phyloP scores from a whole-genome alignment of 35 echinoderm and acorn worm species.

The Chiridota heheva region DNA sequence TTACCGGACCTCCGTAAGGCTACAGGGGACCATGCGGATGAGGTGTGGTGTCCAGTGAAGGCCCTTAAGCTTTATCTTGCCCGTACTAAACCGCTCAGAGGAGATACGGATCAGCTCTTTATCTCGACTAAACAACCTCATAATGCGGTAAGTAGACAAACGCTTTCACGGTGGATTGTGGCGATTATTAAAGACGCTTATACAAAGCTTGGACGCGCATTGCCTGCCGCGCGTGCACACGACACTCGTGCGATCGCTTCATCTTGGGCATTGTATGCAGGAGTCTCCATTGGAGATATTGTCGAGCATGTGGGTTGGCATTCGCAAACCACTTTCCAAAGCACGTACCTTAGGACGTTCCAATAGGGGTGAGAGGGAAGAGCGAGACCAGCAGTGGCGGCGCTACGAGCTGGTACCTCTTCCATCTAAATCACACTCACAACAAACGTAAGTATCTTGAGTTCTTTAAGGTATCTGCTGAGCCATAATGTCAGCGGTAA shows the following conservation, averaged over 20 bases:
- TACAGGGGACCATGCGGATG: not conserved
- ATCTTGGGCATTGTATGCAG: not conserved
- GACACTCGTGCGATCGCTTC: not conserved
- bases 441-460: no score
- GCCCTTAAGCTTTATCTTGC: not conserved
- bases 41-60: not conserved
- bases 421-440: no score
- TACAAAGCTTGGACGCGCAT: not conserved
- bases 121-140: not conserved
- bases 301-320: not conserved
- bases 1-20: not conserved
- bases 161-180: not conserved
- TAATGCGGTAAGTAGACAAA: not conserved
- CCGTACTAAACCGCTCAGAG: not conserved
- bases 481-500: no score
- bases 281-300: not conserved
- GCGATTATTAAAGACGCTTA: not conserved
- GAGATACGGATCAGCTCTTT: not conserved
- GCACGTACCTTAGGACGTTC: no score
- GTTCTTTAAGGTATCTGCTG: no score
- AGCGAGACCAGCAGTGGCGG: no score
- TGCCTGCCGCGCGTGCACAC: not conserved
- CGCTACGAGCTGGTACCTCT: no score
- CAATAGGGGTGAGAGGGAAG: no score
- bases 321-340: not conserved